Percentiles rank a stretch among this genome's conserved stretches.
These are phyloP conservation scores for Spea bombifrons DNA, from an alignment of 2,113 vertebrate species.

Conservation along the genomic window DNA sequence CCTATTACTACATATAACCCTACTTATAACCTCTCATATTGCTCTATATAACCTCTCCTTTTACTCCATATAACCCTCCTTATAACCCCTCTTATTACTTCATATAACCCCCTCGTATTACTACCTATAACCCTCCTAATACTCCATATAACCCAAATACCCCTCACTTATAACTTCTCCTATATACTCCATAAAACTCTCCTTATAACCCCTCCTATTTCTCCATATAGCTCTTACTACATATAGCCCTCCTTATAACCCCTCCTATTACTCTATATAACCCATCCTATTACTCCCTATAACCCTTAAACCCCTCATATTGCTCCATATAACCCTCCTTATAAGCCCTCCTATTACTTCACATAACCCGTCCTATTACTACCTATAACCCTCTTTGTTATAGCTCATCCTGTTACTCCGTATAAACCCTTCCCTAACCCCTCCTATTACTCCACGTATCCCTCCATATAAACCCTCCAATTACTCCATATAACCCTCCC, in stretches of 20 bases:
- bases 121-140: not conserved
- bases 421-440: not conserved
- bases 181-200: too few species aligned
- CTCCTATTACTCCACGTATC: not conserved
- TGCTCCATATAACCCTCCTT: not conserved
- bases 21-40: too few species aligned
- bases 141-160: too few species aligned
- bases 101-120: not conserved
- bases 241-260: too few species aligned
- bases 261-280: constrained; percentile 1
- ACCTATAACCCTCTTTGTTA: not conserved
- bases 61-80: too few species aligned
- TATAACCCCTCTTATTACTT: not conserved
- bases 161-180: too few species aligned
- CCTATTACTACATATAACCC: not conserved
- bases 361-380: not conserved
- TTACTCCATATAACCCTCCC: constrained; percentile 6
- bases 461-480: not conserved
- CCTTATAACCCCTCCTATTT: too few species aligned
- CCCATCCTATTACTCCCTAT: not conserved
- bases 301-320: not conserved
- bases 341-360: not conserved
- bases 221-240: too few species aligned
- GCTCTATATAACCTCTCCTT: not conserved
- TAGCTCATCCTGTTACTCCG: not conserved